Evolutionary conservation across 2,797 vertebrate species (phyloP), one percentile per base, ranked within the genome.

Genomic region (Moxostoma hubbsi): DNA sequence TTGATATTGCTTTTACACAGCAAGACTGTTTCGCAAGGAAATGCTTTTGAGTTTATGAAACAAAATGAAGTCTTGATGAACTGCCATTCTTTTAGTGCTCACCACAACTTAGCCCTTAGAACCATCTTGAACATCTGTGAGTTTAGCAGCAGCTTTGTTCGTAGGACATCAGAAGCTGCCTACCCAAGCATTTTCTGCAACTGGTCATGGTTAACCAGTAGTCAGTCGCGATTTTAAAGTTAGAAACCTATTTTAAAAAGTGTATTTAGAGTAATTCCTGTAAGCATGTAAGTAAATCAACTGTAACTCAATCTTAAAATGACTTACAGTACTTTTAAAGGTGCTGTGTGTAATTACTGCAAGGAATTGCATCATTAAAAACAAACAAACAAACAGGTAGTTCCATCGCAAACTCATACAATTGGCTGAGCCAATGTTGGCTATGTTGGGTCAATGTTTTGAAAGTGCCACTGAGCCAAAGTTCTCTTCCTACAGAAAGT

Each of bases 1-100:
- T 50, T 62, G 54, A 53, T 70, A 70, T 71, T 78, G 67, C 49
- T 71, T 62, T 78, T 36, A 51, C n/a, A 59, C 62, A 55, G 50
- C 50, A 55, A 24, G 24, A 24, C 24, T 24, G 24, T 24, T 24
- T 1, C 24, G 24, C 24, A 24, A 24, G 24, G 24, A 24, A 36
- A 65, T 55, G 62, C 43, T 68, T 50, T 50, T 59, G 63, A 61
- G 65, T 16, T 45, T 46, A 24, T 24, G 24, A 24, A 24, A 24
- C 24, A 24, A 24, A 24, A 24, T 24, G 18, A 24, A 24, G 18
- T 24, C 18, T 24, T 24, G 24, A 24, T 24, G 24, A 24, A 24
- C 24, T 24, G 24, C 24, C 24, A 24, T 24, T 24, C 24, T 24
- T 24, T 24, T 24, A 24, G 2, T 24, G 24, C 24, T 24, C 24